Evolutionary conservation across 2,888 invertebrate genomes (phyloP).

Genomic region (Watsonalla cultraria): DNA sequence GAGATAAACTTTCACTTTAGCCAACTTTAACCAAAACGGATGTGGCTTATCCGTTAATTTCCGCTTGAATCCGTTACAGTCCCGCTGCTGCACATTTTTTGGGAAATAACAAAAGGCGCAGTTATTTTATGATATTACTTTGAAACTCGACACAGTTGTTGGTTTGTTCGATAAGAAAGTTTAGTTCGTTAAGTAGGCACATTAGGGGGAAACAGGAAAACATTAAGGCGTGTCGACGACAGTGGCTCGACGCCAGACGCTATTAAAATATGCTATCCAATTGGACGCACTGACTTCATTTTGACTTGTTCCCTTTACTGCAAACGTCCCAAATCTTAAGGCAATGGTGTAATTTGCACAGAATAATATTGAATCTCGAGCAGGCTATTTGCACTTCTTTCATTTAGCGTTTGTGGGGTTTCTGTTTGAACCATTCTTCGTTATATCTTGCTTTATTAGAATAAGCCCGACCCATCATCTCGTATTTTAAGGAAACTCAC

Average conservation of each 20-base stretch:
- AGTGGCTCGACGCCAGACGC: slow-evolving; percentile 67
- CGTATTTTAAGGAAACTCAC: neutral
- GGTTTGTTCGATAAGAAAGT: slow-evolving; percentile 72
- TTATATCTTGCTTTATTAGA: slow-evolving; percentile 1
- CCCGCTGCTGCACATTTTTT: slow-evolving; percentile 26
- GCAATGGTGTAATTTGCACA: slow-evolving; percentile 46
- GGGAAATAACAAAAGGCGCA: slow-evolving; percentile 36
- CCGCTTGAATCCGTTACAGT: slow-evolving; percentile 3
- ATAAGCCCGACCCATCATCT: neutral
- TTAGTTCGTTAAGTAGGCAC: slow-evolving; percentile 74
- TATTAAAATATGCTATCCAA: slow-evolving; percentile 72
- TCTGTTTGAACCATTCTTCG: slow-evolving; percentile 2
- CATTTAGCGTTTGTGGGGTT: slow-evolving; percentile 11
- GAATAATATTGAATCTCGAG: slow-evolving; percentile 48
- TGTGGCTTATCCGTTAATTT: slow-evolving; percentile 1
- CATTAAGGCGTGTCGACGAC: slow-evolving; percentile 64
- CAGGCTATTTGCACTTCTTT: slow-evolving; percentile 34
- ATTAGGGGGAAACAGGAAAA: slow-evolving; percentile 73
- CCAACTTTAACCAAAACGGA: neutral
- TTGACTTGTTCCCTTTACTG: slow-evolving; percentile 35
- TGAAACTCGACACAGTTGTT: slow-evolving; percentile 53
- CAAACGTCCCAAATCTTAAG: slow-evolving; percentile 37
- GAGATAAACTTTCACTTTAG: neutral
- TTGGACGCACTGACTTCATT: slow-evolving; percentile 59
- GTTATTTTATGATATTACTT: slow-evolving; percentile 58